Evolutionary conservation across 2,113 vertebrate genomes (phyloP), one percentile per base, ranked within the genome.

Genomic region (Condylura cristata): DNA sequence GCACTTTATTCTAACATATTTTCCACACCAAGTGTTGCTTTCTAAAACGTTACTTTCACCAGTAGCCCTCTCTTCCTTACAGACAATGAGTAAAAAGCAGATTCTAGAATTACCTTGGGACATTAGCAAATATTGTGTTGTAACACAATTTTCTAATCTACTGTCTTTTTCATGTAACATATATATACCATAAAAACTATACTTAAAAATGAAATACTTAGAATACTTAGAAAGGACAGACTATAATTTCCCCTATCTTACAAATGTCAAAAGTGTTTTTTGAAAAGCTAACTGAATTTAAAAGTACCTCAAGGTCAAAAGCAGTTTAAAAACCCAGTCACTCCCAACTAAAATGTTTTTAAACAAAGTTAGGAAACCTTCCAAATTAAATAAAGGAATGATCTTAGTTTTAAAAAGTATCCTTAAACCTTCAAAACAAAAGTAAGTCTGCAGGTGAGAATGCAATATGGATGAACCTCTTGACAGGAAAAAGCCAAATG

Each of bases 391-490:
- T 46, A 32, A 66, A 22, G 26, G 68, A 79, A 78, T 53, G 72
- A 74, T 6, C 28, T 6, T 60, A 60, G n/a, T 86, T 92, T 79
- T 74, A 32, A 86, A 84, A 92, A 83, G 34, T 44, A 89, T 14
- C 46, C n/a, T 75, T 82, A 83, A 83, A 89, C 39, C 89, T 32
- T 48, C 46, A 66, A 89, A 82, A 81, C 12, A 74, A 61, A 93
- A 72, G 6, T 56, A 70, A 90, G 37, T 51, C 34, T 65, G 16
- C 12, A 46, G 26, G 37, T 88, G n/a, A 92, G 71, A 91, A 76
- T 17, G 8, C 22, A 68, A 66, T 32, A 44, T 13, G 46, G 46
- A 46, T 56, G 48, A 85, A 37, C 44, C 60, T 84, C 46, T 10
- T 63, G 34, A 83, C 3, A 63, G 32, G 37, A 65, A 88, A n/a